Percentiles rank a stretch among this genome's conserved stretches.
Conservation (phyloP, 2,888 invertebrate species). For the Serrognathus titanus region DNA sequence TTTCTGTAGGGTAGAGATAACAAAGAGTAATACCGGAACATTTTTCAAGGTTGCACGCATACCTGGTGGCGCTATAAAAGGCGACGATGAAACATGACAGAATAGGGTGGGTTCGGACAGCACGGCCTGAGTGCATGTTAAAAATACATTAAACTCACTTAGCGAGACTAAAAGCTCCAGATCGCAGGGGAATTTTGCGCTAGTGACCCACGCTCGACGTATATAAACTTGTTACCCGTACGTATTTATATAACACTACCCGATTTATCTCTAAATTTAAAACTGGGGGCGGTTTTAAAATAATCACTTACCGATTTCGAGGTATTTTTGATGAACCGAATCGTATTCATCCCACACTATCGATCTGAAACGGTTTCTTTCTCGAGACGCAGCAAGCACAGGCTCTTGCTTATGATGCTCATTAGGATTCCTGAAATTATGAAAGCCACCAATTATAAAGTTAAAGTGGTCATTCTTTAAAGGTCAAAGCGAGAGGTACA, state of each 20-base stretch:
- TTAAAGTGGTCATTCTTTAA: no score
- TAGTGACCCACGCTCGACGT: conserved; percentile 6
- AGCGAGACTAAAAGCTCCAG: conserved; percentile 19
- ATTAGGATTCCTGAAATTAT: conserved; percentile 71
- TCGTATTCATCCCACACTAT: conserved; percentile 91
- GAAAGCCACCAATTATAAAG: no score
- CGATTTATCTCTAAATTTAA: not conserved
- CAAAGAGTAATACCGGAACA: no score
- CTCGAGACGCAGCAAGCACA: conserved; percentile 73
- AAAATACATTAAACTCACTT: conserved; percentile 38
- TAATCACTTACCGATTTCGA: conserved; percentile 77
- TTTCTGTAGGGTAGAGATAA: no score
- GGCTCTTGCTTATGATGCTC: conserved; percentile 77
- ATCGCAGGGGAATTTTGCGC: conserved; percentile 12
- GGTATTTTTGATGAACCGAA: conserved; percentile 87
- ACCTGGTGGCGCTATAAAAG: no score
- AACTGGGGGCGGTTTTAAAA: no score
- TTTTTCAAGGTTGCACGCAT: no score
- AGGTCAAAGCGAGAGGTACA: no score
- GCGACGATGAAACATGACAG: conserved; percentile 12
- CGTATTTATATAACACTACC: conserved; percentile 5
- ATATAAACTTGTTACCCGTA: conserved; percentile 2
- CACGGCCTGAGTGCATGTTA: conserved; percentile 36
- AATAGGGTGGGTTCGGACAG: conserved; percentile 6
- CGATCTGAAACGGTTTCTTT: conserved; percentile 78